phyloP scores from a whole-genome alignment of 1,140 invertebrate genomes.

The Leptoteleia sp. region DNA sequence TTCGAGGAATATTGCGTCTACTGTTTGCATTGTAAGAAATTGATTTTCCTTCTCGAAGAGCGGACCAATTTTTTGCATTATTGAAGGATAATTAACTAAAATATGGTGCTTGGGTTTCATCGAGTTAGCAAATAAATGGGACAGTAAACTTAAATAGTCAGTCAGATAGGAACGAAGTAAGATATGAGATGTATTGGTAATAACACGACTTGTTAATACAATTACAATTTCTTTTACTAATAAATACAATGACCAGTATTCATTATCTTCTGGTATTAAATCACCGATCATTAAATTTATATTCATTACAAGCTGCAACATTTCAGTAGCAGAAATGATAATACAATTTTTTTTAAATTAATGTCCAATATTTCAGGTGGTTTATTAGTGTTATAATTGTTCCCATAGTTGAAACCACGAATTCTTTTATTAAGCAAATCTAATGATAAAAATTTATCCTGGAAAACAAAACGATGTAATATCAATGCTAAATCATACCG shows the following conservation, averaged over 20 bases:
- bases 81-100: too few species aligned
- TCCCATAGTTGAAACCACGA: constrained; percentile 5
- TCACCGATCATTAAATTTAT: constrained; percentile 57
- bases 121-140: too few species aligned
- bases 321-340: constrained; percentile 19
- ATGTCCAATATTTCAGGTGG: constrained; percentile 17
- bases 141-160: too few species aligned
- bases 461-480: background rate
- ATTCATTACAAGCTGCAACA: constrained; percentile 10
- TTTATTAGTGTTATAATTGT: constrained; percentile 7
- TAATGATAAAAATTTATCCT: background rate
- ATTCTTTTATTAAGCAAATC: background rate
- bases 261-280: constrained; percentile 31
- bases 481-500: background rate
- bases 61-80: too few species aligned
- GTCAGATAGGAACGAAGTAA: too few species aligned
- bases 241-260: constrained; percentile 29
- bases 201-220: too few species aligned
- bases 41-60: too few species aligned
- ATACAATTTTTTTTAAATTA: constrained; percentile 28
- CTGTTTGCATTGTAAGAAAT: too few species aligned
- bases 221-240: too few species aligned
- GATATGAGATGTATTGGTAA: too few species aligned
- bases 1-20: too few species aligned
- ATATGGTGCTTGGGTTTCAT: too few species aligned